Conservation (phyloP, 2,888 invertebrate species). For the Stenotaenia linearis region DNA sequence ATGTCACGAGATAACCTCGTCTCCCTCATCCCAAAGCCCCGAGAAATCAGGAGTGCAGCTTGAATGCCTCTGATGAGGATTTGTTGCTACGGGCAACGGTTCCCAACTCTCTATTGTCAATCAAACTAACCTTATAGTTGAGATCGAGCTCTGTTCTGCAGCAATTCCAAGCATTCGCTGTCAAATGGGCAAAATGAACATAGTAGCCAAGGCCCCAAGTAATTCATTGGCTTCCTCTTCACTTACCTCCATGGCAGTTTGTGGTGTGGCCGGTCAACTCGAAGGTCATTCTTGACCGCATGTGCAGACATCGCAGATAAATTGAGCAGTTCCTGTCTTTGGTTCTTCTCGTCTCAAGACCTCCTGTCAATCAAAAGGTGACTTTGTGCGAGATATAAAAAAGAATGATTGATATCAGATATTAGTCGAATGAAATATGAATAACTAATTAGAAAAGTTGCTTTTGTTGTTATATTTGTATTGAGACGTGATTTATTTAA, state of each 20-base stretch:
- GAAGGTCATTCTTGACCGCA: background rate
- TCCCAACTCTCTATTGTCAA: background rate
- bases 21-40: background rate
- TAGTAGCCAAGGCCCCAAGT: background rate
- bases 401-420: background rate
- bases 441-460: background rate
- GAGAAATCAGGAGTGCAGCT: background rate
- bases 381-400: too few species aligned
- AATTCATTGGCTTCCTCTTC: background rate
- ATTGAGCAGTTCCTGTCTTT: background rate
- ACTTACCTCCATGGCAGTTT: background rate
- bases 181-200: background rate
- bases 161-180: slow-evolving; percentile 4
- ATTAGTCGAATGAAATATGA: background rate
- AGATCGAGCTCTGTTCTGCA: background rate
- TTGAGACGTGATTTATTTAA: slow-evolving; percentile 15
- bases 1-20: background rate
- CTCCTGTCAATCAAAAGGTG: background rate
- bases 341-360: background rate
- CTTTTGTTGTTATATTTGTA: background rate
- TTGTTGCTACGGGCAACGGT: background rate
- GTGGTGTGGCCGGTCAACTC: background rate
- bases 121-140: background rate
- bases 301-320: background rate
- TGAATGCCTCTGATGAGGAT: slow-evolving; percentile 3